A percentile compares a stretch with the other conserved stretches of the same genome.
Conservation (phyloP, 30 jellyfish, hydroid and myxozoan genomes). For the Hydractinia symbiolongicarpus region DNA sequence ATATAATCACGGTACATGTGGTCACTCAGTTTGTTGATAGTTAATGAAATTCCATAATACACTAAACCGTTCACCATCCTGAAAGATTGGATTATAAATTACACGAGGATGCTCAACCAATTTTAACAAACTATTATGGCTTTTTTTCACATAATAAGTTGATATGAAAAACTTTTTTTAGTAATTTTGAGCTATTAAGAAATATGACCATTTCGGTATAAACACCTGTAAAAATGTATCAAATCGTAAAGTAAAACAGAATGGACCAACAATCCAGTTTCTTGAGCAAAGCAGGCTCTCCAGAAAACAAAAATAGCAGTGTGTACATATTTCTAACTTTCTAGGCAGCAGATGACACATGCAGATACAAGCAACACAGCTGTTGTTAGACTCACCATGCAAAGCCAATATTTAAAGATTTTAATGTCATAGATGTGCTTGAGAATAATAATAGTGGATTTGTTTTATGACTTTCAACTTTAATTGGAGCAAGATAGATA, state of each 20-base stretch:
- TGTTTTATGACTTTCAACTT: background rate
- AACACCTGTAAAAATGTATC: too few relatives aligned
- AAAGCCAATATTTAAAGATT: slow-evolving; percentile 45
- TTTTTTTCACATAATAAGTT: background rate
- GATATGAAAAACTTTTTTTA: background rate
- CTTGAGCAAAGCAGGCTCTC: too few relatives aligned
- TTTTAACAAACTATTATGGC: background rate
- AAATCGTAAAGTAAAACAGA: too few relatives aligned
- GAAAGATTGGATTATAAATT: background rate
- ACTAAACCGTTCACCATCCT: slow-evolving; percentile 60
- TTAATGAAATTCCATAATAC: slow-evolving; percentile 64
- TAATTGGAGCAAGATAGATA: slow-evolving; percentile 13
- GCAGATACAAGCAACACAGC: too few relatives aligned
- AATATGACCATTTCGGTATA: too few relatives aligned
- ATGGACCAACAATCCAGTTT: too few relatives aligned
- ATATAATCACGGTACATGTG: slow-evolving; percentile 62
- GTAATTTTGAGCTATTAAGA: background rate
- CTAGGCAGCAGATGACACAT: too few relatives aligned
- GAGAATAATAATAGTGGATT: slow-evolving; percentile 39
- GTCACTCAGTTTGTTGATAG: slow-evolving; percentile 74
- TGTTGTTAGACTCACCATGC: slow-evolving; percentile 39
- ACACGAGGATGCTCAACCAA: background rate
- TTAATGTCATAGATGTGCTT: slow-evolving; percentile 26
- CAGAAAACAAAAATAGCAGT: too few relatives aligned
- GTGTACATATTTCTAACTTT: too few relatives aligned